Conservation (phyloP, 2,797 vertebrate species). For the Ibycter americanus region DNA sequence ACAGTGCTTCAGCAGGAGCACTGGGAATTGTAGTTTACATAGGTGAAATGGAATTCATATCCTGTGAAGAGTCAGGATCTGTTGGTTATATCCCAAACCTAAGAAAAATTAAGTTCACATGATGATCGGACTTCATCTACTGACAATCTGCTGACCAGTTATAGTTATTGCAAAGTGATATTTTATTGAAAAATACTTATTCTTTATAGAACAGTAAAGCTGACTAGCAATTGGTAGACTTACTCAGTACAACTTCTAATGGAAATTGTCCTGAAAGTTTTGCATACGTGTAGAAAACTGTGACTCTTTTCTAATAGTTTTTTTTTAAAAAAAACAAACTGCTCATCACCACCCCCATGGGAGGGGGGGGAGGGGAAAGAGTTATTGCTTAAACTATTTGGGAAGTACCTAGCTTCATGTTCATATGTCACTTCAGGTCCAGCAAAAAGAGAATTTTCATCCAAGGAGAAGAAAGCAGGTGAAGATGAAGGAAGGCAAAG, state of each 20-base stretch:
- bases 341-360: neutral
- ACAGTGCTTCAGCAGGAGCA: neutral
- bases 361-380: too few relatives aligned
- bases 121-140: neutral
- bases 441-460: constrained; percentile 75
- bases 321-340: neutral
- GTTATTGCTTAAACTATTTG: neutral
- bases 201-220: neutral
- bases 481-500: constrained; percentile 59
- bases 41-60: neutral
- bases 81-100: neutral
- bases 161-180: neutral
- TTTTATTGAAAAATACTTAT: neutral
- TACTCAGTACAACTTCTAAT: neutral
- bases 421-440: constrained; percentile 76
- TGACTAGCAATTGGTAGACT: neutral
- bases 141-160: neutral
- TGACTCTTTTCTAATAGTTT: neutral
- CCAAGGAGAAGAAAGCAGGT: constrained; percentile 66
- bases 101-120: neutral
- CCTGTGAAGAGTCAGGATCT: neutral
- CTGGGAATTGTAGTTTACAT: neutral
- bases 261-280: neutral
- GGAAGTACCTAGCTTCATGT: neutral
- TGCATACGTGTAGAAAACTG: neutral